These are phyloP conservation scores for Heliconius erato DNA, from an alignment of 2,888 invertebrate species.

Conservation along the genomic window DNA sequence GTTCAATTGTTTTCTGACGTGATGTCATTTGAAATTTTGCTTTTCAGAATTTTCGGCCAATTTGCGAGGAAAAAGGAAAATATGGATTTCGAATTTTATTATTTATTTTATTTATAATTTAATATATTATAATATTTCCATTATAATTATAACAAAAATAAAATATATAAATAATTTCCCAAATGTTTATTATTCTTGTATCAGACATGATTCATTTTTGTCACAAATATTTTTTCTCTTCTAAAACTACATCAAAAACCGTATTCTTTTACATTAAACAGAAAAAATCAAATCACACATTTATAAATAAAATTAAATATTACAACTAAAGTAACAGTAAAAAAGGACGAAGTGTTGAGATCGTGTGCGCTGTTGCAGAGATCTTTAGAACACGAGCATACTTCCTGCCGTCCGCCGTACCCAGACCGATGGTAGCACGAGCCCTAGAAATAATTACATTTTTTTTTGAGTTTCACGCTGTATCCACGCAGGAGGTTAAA, in stretches of 20 bases:
- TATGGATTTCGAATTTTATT: background rate
- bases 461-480: too few species aligned
- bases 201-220: background rate
- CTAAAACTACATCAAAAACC: background rate
- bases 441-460: constrained; percentile 71
- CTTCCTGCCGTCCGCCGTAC: constrained; percentile 95
- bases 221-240: background rate
- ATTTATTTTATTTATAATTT: background rate
- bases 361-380: constrained; percentile 89
- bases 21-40: constrained; percentile 69
- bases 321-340: constrained; percentile 41
- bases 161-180: background rate
- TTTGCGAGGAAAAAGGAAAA: constrained; percentile 24
- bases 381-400: constrained; percentile 92
- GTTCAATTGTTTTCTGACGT: constrained; percentile 81
- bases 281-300: constrained; percentile 15
- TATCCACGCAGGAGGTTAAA: too few species aligned
- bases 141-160: background rate
- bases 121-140: background rate
- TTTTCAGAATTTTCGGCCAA: constrained; percentile 58
- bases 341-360: constrained; percentile 80
- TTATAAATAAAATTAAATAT: constrained; percentile 17
- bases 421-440: constrained; percentile 94
- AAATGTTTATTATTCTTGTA: background rate
- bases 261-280: background rate